phyloP scores from a whole-genome alignment of 2,797 vertebrate species.

The Diplodus sargus region DNA sequence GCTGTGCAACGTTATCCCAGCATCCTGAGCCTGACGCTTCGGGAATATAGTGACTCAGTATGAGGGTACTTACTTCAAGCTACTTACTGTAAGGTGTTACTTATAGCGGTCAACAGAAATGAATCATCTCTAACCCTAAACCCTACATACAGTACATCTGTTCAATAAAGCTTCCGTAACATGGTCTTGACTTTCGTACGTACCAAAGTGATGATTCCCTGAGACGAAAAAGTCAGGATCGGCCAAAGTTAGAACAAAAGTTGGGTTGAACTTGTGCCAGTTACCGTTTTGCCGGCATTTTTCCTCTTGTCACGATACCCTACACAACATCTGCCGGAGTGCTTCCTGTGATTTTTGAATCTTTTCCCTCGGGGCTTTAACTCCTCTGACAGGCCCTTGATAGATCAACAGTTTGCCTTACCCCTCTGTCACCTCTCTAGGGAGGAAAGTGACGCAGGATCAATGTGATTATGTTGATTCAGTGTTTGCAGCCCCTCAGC shows the following conservation, averaged over 20 bases:
- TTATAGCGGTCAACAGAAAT: no score
- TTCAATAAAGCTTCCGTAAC: no score
- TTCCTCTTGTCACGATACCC: slow-evolving; percentile 15
- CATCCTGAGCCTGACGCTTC: no score
- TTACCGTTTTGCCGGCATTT: not conserved
- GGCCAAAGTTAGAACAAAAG: not conserved
- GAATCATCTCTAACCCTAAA: no score
- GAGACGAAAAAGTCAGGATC: not conserved
- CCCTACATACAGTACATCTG: no score
- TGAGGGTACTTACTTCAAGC: no score
- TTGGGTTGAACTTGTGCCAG: not conserved
- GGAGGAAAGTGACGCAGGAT: slow-evolving; percentile 61
- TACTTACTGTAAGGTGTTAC: no score
- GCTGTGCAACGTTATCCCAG: no score
- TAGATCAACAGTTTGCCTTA: slow-evolving; percentile 50
- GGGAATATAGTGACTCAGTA: no score
- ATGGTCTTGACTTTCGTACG: no score
- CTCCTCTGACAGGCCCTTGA: slow-evolving; percentile 58
- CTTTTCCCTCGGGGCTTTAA: slow-evolving; percentile 33
- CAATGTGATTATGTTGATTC: slow-evolving; percentile 75
- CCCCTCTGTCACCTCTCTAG: slow-evolving; percentile 49
- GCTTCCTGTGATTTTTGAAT: slow-evolving; percentile 30
- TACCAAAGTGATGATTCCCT: not conserved
- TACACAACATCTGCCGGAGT: not conserved
- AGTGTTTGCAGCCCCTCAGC: slow-evolving; percentile 64